Evolutionary conservation across 2,113 vertebrate genomes (phyloP).

Genomic region (Tauraco erythrolophus): DNA sequence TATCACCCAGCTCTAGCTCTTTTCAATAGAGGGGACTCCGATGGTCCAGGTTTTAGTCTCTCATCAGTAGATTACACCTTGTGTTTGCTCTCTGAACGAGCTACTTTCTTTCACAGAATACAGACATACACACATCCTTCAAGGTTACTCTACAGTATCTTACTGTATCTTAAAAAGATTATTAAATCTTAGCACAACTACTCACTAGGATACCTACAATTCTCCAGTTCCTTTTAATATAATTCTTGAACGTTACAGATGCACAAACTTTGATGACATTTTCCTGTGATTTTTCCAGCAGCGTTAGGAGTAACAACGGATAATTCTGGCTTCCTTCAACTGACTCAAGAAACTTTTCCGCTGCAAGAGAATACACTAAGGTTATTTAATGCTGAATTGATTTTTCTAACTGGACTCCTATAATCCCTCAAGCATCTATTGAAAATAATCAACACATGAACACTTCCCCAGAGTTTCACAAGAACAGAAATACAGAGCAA

Average conservation of each 20-base stretch:
- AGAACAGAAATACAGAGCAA: background rate
- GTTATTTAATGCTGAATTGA: background rate
- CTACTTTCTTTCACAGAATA: background rate
- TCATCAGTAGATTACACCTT: background rate
- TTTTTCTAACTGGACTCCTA: background rate
- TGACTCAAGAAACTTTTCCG: conserved; percentile 97
- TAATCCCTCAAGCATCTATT: background rate
- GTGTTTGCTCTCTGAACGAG: background rate
- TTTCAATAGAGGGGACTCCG: background rate
- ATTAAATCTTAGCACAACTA: background rate
- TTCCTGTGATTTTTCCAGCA: conserved; percentile 95
- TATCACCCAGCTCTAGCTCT: background rate
- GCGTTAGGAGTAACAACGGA: conserved; percentile 89
- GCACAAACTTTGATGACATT: conserved; percentile 96
- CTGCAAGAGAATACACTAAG: conserved; percentile 71
- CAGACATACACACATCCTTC: background rate
- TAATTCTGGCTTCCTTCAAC: conserved; percentile 98
- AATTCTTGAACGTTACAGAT: conserved; percentile 98
- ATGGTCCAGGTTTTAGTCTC: background rate
- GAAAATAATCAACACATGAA: background rate
- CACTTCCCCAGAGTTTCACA: background rate
- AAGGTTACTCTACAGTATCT: background rate
- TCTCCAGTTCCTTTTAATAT: conserved; percentile 99
- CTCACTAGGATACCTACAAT: conserved; percentile 84
- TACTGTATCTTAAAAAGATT: background rate